Evolutionary conservation across 2,888 invertebrate species (phyloP), one percentile per base, ranked within the genome.

Genomic region (Nebria brevicollis): DNA sequence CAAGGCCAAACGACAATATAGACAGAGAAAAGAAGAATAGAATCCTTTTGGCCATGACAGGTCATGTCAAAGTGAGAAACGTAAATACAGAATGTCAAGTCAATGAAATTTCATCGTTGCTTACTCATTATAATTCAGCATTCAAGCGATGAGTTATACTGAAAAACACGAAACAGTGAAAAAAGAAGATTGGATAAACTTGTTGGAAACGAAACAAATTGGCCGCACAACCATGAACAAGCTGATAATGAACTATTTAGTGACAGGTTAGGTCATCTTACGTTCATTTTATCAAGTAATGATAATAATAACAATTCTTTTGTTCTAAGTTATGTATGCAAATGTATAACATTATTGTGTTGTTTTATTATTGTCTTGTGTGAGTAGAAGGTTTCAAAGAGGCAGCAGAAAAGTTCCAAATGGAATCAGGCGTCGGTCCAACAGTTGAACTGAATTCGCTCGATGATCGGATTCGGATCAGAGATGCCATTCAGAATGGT

Each of bases 221-320:
- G 96, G 96, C 79, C 92, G 97, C 85, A 94, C 95, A 68, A 96
- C 97, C 86, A 98, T 99, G 96, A 98, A 99, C 89, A 96, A 96
- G 89, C 92, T 99, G 84, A 97, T 99, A 84, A 98, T 99, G 98
- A 98, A 99, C 90, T 99, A 99, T 90, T 92, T 99, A 86, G 97
- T 98, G 70, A 98, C 97, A 90, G 98, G 97, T 97, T 90, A 89
- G 87, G 82, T 54, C 25, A 11, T 68, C 76, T 76, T 65, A 75
- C 34, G 70, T 70, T 70, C 66, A 54, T 82, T 41, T 77, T 42
- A 66, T 66, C 34, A 70, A 70, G 11, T 70, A 70, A 25, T 13
- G 70, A 70, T 70, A 70, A 34, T 34, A 80, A 65, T 43, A 43
- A 2, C 43, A 43, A 10, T 72, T 78, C 41, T 20, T 82, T 76